Conservation (phyloP, 1,140 invertebrate species). For the Drosophila serrata region DNA sequence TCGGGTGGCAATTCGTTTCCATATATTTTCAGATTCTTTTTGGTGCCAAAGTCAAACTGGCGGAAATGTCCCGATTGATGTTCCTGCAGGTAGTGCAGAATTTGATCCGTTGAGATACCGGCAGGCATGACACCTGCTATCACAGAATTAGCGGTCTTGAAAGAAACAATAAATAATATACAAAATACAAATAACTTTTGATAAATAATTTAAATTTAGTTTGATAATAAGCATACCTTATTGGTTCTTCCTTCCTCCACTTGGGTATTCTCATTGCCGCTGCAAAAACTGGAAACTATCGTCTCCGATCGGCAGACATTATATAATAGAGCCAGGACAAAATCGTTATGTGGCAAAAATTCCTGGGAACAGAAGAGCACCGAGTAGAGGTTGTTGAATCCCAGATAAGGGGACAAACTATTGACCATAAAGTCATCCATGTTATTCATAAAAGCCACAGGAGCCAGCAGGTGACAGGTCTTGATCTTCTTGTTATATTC, state of each 20-base stretch:
- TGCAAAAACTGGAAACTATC: slow-evolving; percentile 51
- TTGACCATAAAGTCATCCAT: slow-evolving; percentile 36
- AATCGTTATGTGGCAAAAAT: slow-evolving; percentile 60
- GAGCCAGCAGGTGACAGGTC: slow-evolving; percentile 88
- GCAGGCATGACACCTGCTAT: slow-evolving; percentile 88
- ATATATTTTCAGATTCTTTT: slow-evolving; percentile 85
- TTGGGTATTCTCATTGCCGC: neutral
- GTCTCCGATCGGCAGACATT: slow-evolving; percentile 85
- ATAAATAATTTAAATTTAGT: neutral
- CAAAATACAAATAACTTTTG: neutral
- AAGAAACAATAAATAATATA: slow-evolving; percentile 56
- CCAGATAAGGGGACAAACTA: slow-evolving; percentile 31
- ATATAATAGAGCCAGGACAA: slow-evolving; percentile 53
- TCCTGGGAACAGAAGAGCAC: slow-evolving; percentile 45
- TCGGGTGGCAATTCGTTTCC: slow-evolving; percentile 86
- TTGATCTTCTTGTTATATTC: slow-evolving; percentile 89
- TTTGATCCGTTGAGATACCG: slow-evolving; percentile 90
- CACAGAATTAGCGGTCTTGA: slow-evolving; percentile 86
- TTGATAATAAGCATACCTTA: slow-evolving; percentile 1
- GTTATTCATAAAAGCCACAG: slow-evolving; percentile 83
- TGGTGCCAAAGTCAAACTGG: slow-evolving; percentile 82
- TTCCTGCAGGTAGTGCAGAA: slow-evolving; percentile 89
- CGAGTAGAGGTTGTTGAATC: slow-evolving; percentile 76
- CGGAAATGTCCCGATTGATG: slow-evolving; percentile 84
- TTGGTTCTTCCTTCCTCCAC: slow-evolving; percentile 21